Evolutionary conservation across 2,797 vertebrate genomes (phyloP).

Genomic region (Chrosomus eos): DNA sequence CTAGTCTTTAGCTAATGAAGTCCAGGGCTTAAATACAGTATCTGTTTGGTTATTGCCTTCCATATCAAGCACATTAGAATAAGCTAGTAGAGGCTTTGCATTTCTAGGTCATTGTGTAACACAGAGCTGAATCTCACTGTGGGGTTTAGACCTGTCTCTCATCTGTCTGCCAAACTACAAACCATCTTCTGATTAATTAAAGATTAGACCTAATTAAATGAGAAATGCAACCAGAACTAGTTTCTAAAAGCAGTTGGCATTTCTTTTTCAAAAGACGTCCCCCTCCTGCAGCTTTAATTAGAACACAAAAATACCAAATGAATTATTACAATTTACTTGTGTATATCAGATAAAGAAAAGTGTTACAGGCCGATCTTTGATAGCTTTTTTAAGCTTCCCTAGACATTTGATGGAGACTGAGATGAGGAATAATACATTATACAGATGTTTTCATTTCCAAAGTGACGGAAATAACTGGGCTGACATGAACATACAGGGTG

Average conservation of each 20-base stretch:
- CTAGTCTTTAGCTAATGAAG: conserved; percentile 36
- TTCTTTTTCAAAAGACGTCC: conserved; percentile 30
- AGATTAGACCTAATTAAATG: conserved; percentile 56
- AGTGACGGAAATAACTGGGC: conserved; percentile 23
- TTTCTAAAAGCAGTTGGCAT: conserved; percentile 42
- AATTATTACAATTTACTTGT: background rate
- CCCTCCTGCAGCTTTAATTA: conserved; percentile 33
- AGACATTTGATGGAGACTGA: conserved; percentile 39
- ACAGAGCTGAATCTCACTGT: conserved; percentile 4
- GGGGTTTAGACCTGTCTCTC: conserved; percentile 30
- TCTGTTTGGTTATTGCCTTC: conserved; percentile 9
- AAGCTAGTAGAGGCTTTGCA: conserved; percentile 31
- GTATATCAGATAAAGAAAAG: conserved; percentile 7
- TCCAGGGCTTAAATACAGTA: conserved; percentile 26
- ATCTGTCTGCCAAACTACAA: conserved; percentile 40
- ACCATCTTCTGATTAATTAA: conserved; percentile 55
- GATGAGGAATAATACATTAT: conserved; percentile 39
- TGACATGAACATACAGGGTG: conserved; percentile 34
- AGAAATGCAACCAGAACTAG: conserved; percentile 27
- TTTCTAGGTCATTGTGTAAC: conserved; percentile 31
- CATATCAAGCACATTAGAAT: conserved; percentile 27
- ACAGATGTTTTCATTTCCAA: conserved; percentile 50
- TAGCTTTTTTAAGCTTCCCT: conserved; percentile 5
- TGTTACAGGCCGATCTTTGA: background rate
- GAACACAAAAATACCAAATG: conserved; percentile 2